Percentiles rank a stretch among this genome's conserved stretches.
phyloP scores from a whole-genome alignment of 2,888 invertebrate species.

The Drosophila quinaria region DNA sequence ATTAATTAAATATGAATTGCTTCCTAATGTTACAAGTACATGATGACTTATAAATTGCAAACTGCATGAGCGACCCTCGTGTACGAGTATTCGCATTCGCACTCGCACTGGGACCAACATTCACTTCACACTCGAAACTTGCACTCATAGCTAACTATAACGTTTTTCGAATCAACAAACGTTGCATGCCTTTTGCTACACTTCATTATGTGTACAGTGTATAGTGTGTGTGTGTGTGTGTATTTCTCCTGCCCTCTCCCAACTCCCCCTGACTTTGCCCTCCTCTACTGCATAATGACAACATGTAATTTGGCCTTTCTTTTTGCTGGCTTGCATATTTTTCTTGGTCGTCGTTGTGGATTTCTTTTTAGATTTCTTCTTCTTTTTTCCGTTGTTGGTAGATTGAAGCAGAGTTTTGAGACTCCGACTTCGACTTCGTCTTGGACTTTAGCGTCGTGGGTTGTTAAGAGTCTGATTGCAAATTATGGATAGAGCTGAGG shows the following conservation, averaged over 20 bases:
- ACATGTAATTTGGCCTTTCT: slow-evolving; percentile 77
- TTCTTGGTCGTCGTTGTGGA: slow-evolving; percentile 39
- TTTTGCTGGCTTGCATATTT: slow-evolving; percentile 53
- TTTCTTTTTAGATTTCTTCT: slow-evolving; percentile 34
- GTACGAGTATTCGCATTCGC: not conserved
- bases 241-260: slow-evolving; percentile 15
- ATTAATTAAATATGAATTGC: too few relatives aligned
- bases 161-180: slow-evolving; percentile 50
- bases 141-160: slow-evolving; percentile 37
- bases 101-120: slow-evolving; percentile 14
- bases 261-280: not conserved
- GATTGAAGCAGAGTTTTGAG: not conserved
- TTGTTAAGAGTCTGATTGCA: slow-evolving; percentile 71
- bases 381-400: slow-evolving; percentile 13
- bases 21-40: too few relatives aligned
- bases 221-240: slow-evolving; percentile 18
- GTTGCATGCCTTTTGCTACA: slow-evolving; percentile 60
- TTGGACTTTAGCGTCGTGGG: slow-evolving; percentile 46
- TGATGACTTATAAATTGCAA: not conserved
- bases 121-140: slow-evolving; percentile 12
- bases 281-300: slow-evolving; percentile 66
- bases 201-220: slow-evolving; percentile 59
- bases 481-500: slow-evolving; percentile 58
- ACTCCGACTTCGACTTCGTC: not conserved
- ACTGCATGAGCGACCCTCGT: slow-evolving; percentile 33